Percentiles rank a stretch among this genome's conserved stretches.
Conservation (phyloP, 2,797 vertebrate species). For the Pangasius djambal region DNA sequence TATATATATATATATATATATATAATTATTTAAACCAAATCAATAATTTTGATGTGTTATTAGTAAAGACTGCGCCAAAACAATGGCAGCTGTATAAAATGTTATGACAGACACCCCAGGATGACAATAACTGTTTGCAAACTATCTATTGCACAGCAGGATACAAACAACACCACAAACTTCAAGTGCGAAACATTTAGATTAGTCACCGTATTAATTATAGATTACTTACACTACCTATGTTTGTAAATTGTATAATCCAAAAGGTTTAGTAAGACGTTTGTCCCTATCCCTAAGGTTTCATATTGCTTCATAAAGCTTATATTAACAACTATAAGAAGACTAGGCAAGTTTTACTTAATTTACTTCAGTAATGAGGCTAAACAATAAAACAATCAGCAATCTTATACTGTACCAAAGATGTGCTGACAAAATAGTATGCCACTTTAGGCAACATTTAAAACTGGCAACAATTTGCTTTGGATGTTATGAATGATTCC, state of each 20-base stretch:
- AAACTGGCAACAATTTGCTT: background rate
- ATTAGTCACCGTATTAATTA: background rate
- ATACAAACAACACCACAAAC: too few relatives aligned
- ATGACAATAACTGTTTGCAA: background rate
- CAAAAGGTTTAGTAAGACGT: background rate
- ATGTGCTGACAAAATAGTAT: background rate
- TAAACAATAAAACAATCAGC: background rate
- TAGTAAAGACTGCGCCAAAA: background rate
- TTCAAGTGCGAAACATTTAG: background rate
- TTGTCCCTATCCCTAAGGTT: background rate
- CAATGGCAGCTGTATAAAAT: background rate
- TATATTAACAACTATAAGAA: background rate
- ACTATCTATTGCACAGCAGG: background rate
- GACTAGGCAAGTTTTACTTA: background rate
- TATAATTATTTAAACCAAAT: background rate
- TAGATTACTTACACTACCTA: background rate
- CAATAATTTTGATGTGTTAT: background rate
- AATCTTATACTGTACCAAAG: background rate
- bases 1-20: too few relatives aligned
- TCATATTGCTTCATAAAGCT: background rate
- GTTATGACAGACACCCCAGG: background rate
- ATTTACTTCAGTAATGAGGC: background rate
- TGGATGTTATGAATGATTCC: background rate
- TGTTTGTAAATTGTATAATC: background rate
- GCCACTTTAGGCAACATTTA: background rate